phyloP scores from a whole-genome alignment of 2,113 vertebrate species.

The Tupaia tana region DNA sequence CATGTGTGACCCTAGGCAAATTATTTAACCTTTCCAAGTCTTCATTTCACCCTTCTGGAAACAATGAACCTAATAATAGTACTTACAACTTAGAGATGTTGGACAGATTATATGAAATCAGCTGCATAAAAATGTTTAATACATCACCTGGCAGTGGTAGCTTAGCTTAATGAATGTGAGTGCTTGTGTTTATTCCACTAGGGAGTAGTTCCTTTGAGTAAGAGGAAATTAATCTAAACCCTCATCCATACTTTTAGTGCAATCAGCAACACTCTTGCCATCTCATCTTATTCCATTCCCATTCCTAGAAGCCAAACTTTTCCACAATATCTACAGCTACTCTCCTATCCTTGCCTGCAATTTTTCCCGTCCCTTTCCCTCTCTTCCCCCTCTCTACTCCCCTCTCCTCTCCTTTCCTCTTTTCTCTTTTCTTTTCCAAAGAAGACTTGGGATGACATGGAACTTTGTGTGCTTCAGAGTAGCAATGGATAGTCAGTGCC shows the following conservation, averaged over 20 bases:
- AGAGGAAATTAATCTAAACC: not conserved
- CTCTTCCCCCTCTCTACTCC: rapidly evolving
- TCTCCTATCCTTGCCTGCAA: not conserved
- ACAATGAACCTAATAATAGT: not conserved
- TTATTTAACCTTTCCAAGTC: not conserved
- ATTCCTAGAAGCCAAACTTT: not conserved
- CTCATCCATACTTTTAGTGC: not conserved
- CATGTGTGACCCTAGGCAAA: not conserved
- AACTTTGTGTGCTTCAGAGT: not conserved
- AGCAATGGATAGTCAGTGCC: not conserved
- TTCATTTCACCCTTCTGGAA: not conserved
- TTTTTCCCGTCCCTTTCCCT: not conserved
- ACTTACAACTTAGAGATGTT: not conserved
- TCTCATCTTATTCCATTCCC: not conserved
- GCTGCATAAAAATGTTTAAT: not conserved
- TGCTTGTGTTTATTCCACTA: not conserved
- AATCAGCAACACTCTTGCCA: too few relatives aligned
- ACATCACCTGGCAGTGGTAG: not conserved
- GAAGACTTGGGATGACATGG: not conserved
- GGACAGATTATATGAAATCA: not conserved
- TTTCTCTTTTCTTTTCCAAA: not conserved
- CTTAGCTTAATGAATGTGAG: not conserved
- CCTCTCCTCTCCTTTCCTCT: not conserved
- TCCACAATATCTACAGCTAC: not conserved
- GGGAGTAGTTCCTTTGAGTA: not conserved